Evolutionary conservation across 2,797 vertebrate species (phyloP).

Genomic region (Gallinago stenura): DNA sequence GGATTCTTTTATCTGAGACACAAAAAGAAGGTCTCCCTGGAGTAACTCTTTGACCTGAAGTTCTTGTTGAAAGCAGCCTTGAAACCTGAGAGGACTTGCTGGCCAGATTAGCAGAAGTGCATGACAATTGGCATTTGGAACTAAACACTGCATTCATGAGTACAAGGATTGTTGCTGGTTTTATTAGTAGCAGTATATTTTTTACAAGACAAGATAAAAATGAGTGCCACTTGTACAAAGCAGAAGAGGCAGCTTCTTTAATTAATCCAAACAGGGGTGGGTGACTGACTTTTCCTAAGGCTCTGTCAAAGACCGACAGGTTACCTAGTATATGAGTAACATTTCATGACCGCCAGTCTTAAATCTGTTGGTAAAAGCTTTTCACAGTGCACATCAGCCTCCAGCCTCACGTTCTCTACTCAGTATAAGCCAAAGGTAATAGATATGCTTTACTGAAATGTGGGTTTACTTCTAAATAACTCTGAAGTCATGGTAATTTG

Average conservation of each 20-base stretch:
- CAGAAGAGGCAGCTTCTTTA: background rate
- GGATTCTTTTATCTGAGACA: background rate
- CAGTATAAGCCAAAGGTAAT: background rate
- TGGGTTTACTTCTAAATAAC: background rate
- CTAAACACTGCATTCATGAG: background rate
- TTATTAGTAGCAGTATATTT: background rate
- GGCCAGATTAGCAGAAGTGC: background rate
- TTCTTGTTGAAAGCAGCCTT: background rate
- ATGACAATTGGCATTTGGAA: background rate
- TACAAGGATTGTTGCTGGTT: background rate
- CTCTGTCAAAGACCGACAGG: background rate
- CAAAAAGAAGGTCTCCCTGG: background rate
- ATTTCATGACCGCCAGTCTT: background rate
- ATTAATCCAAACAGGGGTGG: background rate
- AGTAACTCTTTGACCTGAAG: background rate
- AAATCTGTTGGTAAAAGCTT: background rate
- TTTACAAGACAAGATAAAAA: background rate
- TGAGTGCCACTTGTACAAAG: background rate
- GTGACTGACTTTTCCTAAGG: background rate
- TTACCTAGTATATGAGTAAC: background rate
- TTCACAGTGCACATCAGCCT: background rate
- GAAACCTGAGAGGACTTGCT: background rate
- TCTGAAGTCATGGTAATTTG: background rate
- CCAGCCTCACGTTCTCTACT: background rate
- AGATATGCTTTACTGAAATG: background rate